Evolutionary conservation across 2,888 invertebrate species (phyloP).

Genomic region (Lasius platythorax): DNA sequence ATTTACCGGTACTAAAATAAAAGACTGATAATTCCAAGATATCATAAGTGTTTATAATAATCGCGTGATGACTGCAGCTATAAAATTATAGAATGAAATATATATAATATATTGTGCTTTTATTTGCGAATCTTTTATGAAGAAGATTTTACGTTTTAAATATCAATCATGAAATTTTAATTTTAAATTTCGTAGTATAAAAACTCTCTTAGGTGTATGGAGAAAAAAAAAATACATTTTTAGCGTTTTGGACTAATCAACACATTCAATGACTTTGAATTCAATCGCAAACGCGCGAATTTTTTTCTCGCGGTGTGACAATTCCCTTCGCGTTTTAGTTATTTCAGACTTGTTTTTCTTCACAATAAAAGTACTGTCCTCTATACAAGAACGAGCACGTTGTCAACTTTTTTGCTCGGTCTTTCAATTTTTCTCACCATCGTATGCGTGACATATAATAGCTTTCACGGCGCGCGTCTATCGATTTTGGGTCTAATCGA

Average conservation of each 20-base stretch:
- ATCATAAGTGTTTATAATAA: neutral
- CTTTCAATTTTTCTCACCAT: conserved; percentile 15
- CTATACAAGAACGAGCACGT: neutral
- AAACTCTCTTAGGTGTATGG: neutral
- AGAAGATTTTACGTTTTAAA: neutral
- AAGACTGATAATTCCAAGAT: neutral
- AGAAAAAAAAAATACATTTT: neutral
- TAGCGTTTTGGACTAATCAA: neutral
- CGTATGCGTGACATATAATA: neutral
- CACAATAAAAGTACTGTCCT: neutral
- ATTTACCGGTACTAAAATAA: neutral
- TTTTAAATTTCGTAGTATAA: neutral
- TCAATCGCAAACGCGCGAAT: neutral
- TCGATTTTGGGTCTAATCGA: conserved; percentile 20
- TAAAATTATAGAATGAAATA: neutral
- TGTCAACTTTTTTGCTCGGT: neutral
- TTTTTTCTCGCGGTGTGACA: neutral
- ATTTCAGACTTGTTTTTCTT: neutral
- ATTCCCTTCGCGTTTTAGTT: neutral
- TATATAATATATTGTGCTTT: neutral
- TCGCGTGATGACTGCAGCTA: neutral
- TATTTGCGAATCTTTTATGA: neutral
- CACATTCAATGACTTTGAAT: neutral
- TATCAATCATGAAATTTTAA: neutral
- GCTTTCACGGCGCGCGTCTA: neutral